Evolutionary conservation across 2,797 vertebrate species (phyloP), one percentile per base, ranked within the genome.

Genomic region (Nyctibius grandis): DNA sequence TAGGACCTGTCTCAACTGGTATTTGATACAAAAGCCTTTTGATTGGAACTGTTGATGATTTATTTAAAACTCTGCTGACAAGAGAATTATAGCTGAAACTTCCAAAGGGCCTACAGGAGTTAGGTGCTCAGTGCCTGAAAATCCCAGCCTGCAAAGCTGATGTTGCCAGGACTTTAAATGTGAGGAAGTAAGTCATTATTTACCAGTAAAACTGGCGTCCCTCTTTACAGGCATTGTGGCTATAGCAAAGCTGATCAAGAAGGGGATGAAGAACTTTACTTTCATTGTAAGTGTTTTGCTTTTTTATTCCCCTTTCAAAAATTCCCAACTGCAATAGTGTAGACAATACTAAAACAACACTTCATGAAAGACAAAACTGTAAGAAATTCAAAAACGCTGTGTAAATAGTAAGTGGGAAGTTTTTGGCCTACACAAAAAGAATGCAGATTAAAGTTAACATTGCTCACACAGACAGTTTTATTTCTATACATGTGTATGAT

Each of bases 201-300:
- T 97, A 87, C 79, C 19, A 72, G 63, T 92, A 51, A 95, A 95
- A 82, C 50, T 53, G 45, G 47, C 48, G 19, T 57, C 17, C 89
- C 90, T 94, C 70, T 89, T 94, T 96, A 64, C 61, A 99, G 99
- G 97, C 99, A 99, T 97, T 99, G 99, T 96, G 99, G 99, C 83
- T 99, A 99, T 97, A 99, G 99, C 98, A 99, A 99, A 98, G 99
- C 99, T 5, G 99, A 99, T 97, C 99, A 99, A 98, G 99, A 99
- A 98, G 99, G 99, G 85, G 99, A 99, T 91, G 99, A 99, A 98
- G 99, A 99, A 96, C 99, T 99, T 96, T 99, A 99, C 98, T 99
- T 99, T 98, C 99, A 99, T 98, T 99, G 99, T 99, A 99, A 99
- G 99, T 99, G 97, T 98, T 98, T 97, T 95, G 98, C 91, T 97